Evolutionary conservation across 2,113 vertebrate genomes (phyloP).

Genomic region (Corvus hawaiiensis): DNA sequence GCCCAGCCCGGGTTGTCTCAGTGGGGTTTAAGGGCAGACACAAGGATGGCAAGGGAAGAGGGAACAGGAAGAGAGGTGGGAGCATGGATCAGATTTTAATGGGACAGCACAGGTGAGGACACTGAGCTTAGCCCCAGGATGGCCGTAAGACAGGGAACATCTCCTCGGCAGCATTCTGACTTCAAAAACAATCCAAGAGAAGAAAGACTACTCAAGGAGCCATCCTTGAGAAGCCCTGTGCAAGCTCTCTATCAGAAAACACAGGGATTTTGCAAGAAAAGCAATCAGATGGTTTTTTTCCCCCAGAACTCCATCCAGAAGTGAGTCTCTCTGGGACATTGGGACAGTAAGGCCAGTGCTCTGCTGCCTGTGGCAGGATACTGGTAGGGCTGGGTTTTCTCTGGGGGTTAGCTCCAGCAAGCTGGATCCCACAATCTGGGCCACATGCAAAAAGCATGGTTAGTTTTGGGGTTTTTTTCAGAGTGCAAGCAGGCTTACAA

Average conservation of each 20-base stretch:
- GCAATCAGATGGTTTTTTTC: not conserved
- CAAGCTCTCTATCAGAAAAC: not conserved
- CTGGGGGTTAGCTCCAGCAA: not conserved
- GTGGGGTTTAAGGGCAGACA: not conserved
- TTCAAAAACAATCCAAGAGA: not conserved
- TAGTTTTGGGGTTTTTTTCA: not conserved
- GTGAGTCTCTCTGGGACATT: not conserved
- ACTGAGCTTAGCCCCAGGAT: not conserved
- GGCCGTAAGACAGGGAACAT: accelerated
- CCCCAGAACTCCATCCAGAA: not conserved
- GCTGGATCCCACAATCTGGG: not conserved
- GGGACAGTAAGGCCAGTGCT: not conserved
- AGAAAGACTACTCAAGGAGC: not conserved
- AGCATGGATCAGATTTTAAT: not conserved
- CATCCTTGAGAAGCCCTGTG: not conserved
- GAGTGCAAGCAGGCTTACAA: not conserved
- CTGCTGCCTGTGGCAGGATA: not conserved
- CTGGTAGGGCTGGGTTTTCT: not conserved
- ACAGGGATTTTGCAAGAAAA: not conserved
- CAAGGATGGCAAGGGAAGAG: accelerated
- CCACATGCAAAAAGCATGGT: not conserved
- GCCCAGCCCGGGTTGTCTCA: not conserved
- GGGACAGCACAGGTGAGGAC: not conserved
- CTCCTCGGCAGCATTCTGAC: not conserved
- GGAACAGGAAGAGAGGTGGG: not conserved